Evolutionary conservation across 2,113 vertebrate genomes (phyloP).

Genomic region (Boulengeromyrus knoepffleri): DNA sequence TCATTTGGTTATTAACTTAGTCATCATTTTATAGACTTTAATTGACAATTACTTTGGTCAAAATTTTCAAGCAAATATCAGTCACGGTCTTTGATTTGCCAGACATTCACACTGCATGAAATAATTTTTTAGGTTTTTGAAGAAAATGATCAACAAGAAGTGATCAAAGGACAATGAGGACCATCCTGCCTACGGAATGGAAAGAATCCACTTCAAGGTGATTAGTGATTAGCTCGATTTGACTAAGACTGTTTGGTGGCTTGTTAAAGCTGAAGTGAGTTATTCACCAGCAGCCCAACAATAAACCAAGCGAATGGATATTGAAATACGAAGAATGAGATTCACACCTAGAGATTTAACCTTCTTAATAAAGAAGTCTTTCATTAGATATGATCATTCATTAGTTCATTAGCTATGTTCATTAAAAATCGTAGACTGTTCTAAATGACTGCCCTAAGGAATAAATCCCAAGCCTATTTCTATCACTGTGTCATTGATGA

Average conservation of each 20-base stretch:
- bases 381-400: slow-evolving; percentile 12
- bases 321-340: background rate
- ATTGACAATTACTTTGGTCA: background rate
- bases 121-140: background rate
- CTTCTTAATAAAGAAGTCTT: slow-evolving; percentile 13
- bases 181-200: background rate
- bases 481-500: slow-evolving; percentile 8
- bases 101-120: background rate
- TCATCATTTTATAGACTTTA: background rate
- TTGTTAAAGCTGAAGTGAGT: background rate
- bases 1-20: background rate
- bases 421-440: slow-evolving; percentile 10
- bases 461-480: slow-evolving; percentile 9
- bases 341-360: slow-evolving; percentile 8
- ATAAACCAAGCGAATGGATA: background rate
- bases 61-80: background rate
- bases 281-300: background rate
- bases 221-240: background rate
- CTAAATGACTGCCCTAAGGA: slow-evolving; percentile 14
- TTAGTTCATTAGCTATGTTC: slow-evolving; percentile 13
- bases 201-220: background rate
- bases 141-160: background rate
- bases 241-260: background rate
- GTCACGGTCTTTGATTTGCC: background rate
- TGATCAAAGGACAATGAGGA: background rate